Base-by-base conservation (phyloP, 2,113 vertebrate genomes). In the Tyto alba region DNA sequence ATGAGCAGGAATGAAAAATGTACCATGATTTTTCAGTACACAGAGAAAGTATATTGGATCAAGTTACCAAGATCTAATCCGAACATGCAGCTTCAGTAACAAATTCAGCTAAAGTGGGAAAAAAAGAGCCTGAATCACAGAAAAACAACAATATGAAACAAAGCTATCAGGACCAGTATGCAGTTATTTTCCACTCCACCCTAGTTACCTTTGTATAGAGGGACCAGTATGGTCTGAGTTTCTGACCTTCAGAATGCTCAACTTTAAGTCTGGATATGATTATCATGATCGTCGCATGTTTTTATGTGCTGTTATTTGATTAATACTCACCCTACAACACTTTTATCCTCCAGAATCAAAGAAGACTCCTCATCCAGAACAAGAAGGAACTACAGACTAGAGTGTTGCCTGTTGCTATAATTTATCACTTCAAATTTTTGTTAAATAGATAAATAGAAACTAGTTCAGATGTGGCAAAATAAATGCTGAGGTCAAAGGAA, bases 261-360 rank as follows among this genome's bases (percentile, higher is more conserved):
- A 76, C 64, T 81, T 57, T 27, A 59, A 90, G 45, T 77, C 64
- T 56, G 45, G 59, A 84, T 12, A 14, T 25, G 16, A 47, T 74
- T 32, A 83, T 85, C 15, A 30, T 16, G 26, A 47, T 82, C 0
- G 3, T 60, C 29, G 47, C 32, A 21, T 66, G 47, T 38, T 97
- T 79, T 80, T 80, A 56, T 75, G 27, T 41, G 68, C 59, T 53
- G 48, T 57, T 95, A 73, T 41, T 43, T 66, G 22, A 81, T 30
- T 83, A 75, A 66, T 64, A 71, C 29, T 86, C 72, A 88, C 48
- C 22, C 91, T 75, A 79, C 23, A 62, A 82, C 40, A 63, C 27
- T 75, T 74, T 68, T 21, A 72, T 82, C 76, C 86, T 95, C 67
- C 77, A 97, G 63, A 97, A 85, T 78, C 9, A 6, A 68, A 93